Evolutionary conservation across 2,113 vertebrate genomes (phyloP), one percentile per base, ranked within the genome.

Genomic region (Calyptomena viridis): DNA sequence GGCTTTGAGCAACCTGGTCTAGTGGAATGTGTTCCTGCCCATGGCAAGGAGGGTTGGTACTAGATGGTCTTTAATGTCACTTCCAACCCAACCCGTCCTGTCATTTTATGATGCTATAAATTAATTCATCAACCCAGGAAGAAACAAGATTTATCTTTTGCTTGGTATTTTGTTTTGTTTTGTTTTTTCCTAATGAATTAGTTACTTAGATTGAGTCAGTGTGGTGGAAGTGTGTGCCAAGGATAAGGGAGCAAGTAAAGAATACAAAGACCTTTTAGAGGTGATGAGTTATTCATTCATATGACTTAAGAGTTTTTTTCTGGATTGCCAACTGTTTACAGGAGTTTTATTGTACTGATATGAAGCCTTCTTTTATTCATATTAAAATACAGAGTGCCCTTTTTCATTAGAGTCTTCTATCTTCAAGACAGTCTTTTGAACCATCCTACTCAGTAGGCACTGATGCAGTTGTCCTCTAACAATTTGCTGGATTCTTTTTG

Each of bases 11-110:
- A 23, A 2, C 25, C 35, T 42, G 40, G 4, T 42, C 40, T 23
- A 4, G 21, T 7, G 9, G 6, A 6, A 40, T 4, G 11, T 40
- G 9, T 31, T 9, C 2, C n/a, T 68, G n/a, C 17, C 1, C 22
- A 15, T 12, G 30, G 47, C 63, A 69, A 25, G 23, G n/a, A 18
- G 17, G 17, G 2, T 14, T 49, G 55, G n/a, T 17, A 62, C 18
- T 19, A 12, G 12, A 31, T 62, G 14, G 35, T 49, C 15, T 62
- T 69, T 62, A 42, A 20, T 14, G 12, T 62, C 8, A 7, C 35
- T 33, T 76, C 30, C 21, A 40, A 42, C 3, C 8, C 33, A 62
- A 62, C 5, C 14, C 35, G 20, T 55, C 55, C n/a, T 31, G 9
- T 14, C 14, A 53, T 46, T 67, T 33, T 39, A 0, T 46, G 24